A percentile compares a stretch with the other conserved stretches of the same genome.
Conservation (phyloP, 2,113 vertebrate genomes). For the Loxodonta africana region DNA sequence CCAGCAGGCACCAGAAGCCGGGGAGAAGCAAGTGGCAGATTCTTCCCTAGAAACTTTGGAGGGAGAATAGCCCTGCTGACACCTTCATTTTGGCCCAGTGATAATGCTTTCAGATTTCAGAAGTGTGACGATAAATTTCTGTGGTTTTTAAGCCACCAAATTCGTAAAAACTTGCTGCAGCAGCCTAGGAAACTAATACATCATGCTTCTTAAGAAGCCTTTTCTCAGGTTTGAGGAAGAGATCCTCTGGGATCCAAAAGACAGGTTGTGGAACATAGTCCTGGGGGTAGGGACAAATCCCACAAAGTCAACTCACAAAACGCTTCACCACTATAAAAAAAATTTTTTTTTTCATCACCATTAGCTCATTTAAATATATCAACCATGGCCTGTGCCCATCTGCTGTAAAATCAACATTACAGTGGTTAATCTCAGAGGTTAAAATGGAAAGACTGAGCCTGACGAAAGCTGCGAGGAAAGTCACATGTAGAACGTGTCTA, state of each 20-base stretch:
- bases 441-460: constrained; percentile 31
- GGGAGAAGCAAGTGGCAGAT: not conserved
- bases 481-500: not conserved
- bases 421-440: not conserved
- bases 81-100: not conserved
- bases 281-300: not conserved
- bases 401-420: not conserved
- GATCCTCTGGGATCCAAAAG: not conserved
- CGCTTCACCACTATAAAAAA: not conserved
- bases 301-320: not conserved
- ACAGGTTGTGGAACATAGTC: not conserved
- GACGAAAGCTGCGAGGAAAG: constrained; percentile 28
- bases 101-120: not conserved
- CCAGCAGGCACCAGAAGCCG: not conserved
- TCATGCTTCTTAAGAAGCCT: not conserved
- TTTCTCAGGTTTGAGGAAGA: constrained; percentile 46
- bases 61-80: not conserved
- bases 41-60: not conserved
- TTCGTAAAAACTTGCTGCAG: not conserved
- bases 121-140: not conserved
- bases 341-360: not conserved
- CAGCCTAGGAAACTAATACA: not conserved
- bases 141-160: not conserved
- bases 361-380: constrained; percentile 26
- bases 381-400: not conserved